Base-by-base conservation (phyloP, 2,797 vertebrate genomes). In the Sebastes miniatus region DNA sequence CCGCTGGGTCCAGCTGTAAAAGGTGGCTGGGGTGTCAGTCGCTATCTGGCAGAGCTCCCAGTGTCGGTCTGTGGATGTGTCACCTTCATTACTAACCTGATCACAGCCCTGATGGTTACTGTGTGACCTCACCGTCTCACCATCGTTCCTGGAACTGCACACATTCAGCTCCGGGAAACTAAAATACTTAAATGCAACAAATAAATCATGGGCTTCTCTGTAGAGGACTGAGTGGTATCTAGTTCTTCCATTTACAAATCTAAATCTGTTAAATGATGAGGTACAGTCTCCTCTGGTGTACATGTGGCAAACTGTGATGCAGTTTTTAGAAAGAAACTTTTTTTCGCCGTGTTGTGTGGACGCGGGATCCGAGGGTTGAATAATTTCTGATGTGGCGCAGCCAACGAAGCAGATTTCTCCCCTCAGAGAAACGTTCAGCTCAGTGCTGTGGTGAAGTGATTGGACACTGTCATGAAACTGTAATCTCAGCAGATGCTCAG, bases 21-120 rank as follows among this genome's bases (percentile, higher is more conserved):
- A 77, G 76, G 73, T 56, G 72, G 65, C 62, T 63, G 63, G 8
- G 59, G 77, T 73, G 64, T 87, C 71, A 67, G 76, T 70, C 66
- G 20, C 61, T 6, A n/a, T 73, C 87, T 90, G 91, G 89, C 88
- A 73, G 68, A 58, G 72, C 39, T 89, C 88, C 89, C 76, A 57
- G 78, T 62, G 16, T 85, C 78, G 47, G 72, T 54, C 67, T 54
- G 64, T 47, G 70, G 77, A 83, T 81, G 69, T 89, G 88, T 93
- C 90, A 91, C 90, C 88, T 81, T 91, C 87, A 85, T 83, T 75
- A 4, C 47, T 75, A 86, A 89, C 81, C 82, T 29, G 73, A 88
- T 85, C 90, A 88, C 82, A 43, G 68, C 69, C 29, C 57, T 24
- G 59, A 39, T 29, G 76, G 32, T 73, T 70, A 58, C 78, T 39